A percentile compares a stretch with the other conserved stretches of the same genome.
These are phyloP conservation scores for Hyppa rectilinea DNA, from an alignment of 2,888 invertebrate species.

Conservation along the genomic window DNA sequence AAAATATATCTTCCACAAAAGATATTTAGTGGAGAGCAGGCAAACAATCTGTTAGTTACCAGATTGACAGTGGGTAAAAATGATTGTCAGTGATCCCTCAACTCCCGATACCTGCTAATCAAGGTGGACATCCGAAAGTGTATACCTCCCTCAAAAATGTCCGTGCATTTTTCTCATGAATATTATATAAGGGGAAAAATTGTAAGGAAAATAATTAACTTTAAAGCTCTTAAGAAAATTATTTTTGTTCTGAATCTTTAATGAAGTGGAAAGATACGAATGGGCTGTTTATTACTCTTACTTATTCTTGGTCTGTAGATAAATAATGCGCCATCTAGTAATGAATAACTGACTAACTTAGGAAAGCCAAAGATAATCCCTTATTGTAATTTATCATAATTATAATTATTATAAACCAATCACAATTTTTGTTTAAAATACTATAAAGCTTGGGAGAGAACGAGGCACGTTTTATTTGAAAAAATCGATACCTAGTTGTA, in stretches of 20 bases:
- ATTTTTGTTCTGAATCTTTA: conserved; percentile 21
- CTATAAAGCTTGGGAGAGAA: not conserved
- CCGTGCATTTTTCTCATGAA: not conserved
- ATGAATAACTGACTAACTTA: not conserved
- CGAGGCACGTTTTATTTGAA: not conserved
- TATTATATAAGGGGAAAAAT: not conserved
- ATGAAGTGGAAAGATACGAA: conserved; percentile 31
- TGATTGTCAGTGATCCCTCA: conserved; percentile 12
- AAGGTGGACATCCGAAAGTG: not conserved
- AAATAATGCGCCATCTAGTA: conserved; percentile 9
- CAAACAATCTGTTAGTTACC: conserved; percentile 70
- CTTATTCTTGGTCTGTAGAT: conserved; percentile 22
- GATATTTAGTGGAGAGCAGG: conserved; percentile 23
- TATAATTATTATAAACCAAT: not conserved
- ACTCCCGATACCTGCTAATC: not conserved
- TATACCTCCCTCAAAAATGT: not conserved
- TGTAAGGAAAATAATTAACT: conserved; percentile 27
- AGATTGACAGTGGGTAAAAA: conserved; percentile 39
- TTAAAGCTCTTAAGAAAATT: conserved; percentile 37
- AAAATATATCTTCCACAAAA: conserved; percentile 10
- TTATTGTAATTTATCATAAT: not conserved
- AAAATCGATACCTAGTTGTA: not conserved
- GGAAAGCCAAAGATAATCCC: not conserved
- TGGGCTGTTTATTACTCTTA: conserved; percentile 5
- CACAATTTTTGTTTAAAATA: not conserved